Evolutionary conservation across 2,888 invertebrate species (phyloP).

Genomic region (Cheilosia vulpina): DNA sequence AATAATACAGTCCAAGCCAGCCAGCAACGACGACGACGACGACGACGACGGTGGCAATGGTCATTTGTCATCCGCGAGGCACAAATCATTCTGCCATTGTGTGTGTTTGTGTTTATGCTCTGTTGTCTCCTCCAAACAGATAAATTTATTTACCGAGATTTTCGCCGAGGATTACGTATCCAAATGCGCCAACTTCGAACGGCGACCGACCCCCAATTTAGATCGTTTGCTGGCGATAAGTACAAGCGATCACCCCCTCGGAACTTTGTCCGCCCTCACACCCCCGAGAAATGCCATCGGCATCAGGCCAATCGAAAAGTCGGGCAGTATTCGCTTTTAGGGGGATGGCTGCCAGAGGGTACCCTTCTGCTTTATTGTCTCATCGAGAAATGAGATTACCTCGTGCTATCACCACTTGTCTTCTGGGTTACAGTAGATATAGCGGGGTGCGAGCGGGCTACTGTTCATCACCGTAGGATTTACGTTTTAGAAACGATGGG

Average conservation of each 20-base stretch:
- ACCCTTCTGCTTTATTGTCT: slow-evolving; percentile 60
- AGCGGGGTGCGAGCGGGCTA: slow-evolving; percentile 4
- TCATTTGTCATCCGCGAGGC: slow-evolving; percentile 70
- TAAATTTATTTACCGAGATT: slow-evolving; percentile 72
- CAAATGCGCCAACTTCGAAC: slow-evolving; percentile 27
- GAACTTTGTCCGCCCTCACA: slow-evolving; percentile 18
- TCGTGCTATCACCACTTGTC: slow-evolving; percentile 61
- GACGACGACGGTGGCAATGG: slow-evolving; percentile 36
- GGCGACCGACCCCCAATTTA: slow-evolving; percentile 63
- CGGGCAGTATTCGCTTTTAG: slow-evolving; percentile 43
- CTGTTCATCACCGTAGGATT: slow-evolving; percentile 48
- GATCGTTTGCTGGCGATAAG: slow-evolving; percentile 66
- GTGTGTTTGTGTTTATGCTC: slow-evolving; percentile 9
- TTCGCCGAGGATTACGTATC: slow-evolving; percentile 17
- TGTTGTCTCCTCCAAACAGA: slow-evolving; percentile 61
- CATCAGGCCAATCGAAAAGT: slow-evolving; percentile 39
- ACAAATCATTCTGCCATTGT: slow-evolving; percentile 72
- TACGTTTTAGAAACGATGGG: slow-evolving; percentile 46
- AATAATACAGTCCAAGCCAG: slow-evolving; percentile 65
- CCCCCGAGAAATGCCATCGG: slow-evolving; percentile 27
- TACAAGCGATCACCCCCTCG: slow-evolving; percentile 57
- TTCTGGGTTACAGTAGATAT: slow-evolving; percentile 12
- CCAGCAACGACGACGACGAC: neutral
- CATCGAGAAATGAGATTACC: slow-evolving; percentile 67
- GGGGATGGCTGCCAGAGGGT: slow-evolving; percentile 31